These are phyloP conservation scores for Henicopernis longicauda DNA, from an alignment of 2,113 vertebrate genomes.

Conservation along the genomic window DNA sequence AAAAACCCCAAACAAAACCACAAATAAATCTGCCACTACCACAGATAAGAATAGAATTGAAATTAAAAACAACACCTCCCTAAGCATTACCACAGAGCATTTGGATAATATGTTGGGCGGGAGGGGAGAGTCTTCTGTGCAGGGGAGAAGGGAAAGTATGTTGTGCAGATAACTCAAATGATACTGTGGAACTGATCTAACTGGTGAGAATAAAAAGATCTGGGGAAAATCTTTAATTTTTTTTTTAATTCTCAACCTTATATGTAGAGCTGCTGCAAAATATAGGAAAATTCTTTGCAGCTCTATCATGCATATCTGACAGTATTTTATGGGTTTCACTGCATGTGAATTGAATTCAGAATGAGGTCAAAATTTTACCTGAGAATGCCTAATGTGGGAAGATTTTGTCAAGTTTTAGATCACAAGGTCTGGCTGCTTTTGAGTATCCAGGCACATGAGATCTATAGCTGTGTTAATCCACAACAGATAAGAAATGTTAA, in stretches of 20 bases:
- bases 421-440: neutral
- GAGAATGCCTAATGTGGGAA: neutral
- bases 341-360: neutral
- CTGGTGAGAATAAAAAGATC: neutral
- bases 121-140: neutral
- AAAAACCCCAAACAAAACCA: neutral
- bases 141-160: neutral
- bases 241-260: neutral
- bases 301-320: fast-evolving
- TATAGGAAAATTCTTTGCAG: neutral
- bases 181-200: neutral
- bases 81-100: neutral
- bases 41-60: neutral
- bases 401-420: neutral
- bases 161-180: neutral
- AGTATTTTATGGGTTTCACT: neutral
- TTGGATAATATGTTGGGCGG: neutral
- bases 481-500: neutral
- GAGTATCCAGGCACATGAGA: neutral
- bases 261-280: neutral
- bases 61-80: neutral
- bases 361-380: neutral
- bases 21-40: neutral
- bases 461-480: neutral
- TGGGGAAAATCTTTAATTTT: neutral